These are phyloP conservation scores for Ormia ochracea DNA, from an alignment of 2,888 invertebrate genomes.

Conservation along the genomic window DNA sequence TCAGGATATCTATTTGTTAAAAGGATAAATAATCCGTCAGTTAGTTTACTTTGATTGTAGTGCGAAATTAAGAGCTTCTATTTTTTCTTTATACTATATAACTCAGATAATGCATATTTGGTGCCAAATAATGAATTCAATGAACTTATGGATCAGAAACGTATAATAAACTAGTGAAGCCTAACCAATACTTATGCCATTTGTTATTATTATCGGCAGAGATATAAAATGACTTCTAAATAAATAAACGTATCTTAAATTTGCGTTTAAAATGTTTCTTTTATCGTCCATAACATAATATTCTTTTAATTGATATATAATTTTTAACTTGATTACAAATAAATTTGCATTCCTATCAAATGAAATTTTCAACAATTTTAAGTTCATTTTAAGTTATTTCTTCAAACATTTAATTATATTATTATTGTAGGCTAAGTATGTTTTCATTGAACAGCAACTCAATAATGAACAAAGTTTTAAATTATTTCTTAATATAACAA, in stretches of 20 bases:
- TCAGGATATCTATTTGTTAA: no score
- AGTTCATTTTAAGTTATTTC: constrained; percentile 31
- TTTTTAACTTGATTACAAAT: constrained; percentile 60
- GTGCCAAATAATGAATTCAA: no score
- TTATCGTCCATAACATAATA: constrained; percentile 54
- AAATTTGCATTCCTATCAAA: constrained; percentile 64
- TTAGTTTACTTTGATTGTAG: no score
- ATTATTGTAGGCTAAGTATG: constrained; percentile 55
- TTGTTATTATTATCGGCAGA: no score
- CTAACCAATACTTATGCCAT: no score
- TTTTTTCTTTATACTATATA: no score
- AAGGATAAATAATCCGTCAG: no score
- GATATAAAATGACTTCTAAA: no score
- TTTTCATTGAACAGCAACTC: not conserved
- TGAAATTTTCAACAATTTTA: constrained; percentile 28
- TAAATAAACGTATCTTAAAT: constrained; percentile 2
- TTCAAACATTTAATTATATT: constrained; percentile 32
- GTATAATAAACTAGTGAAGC: no score
- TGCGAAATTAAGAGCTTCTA: no score
- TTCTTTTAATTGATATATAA: constrained; percentile 62
- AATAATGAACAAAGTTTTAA: constrained; percentile 40
- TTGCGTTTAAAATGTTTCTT: constrained; percentile 52
- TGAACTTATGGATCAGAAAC: no score
- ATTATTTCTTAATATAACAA: constrained; percentile 40
- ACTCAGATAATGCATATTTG: no score